Evolutionary conservation across 2,888 invertebrate species (phyloP).

Genomic region (Nemapogon koenigi): DNA sequence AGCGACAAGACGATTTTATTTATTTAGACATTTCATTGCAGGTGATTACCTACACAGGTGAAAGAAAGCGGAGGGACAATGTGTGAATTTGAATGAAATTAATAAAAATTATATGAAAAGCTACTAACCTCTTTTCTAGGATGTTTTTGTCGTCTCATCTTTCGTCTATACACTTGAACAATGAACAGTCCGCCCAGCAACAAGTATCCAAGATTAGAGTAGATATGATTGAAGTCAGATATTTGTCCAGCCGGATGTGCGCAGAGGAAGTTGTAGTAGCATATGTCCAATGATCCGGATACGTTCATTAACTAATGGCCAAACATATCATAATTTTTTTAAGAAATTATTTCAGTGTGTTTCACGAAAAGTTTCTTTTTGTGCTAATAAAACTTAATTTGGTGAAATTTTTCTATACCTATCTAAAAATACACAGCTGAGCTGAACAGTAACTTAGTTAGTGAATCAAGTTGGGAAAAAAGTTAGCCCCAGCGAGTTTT

Average conservation of each 20-base stretch:
- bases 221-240: conserved; percentile 88
- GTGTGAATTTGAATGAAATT: neutral
- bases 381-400: no score
- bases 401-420: no score
- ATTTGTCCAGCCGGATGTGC: conserved; percentile 78
- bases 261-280: conserved; percentile 92
- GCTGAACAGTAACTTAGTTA: no score
- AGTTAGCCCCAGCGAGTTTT: no score
- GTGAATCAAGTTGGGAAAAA: no score
- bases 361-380: no score
- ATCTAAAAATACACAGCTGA: no score
- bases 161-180: conserved; percentile 64
- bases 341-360: no score
- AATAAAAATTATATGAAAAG: neutral
- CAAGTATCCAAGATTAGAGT: conserved; percentile 85
- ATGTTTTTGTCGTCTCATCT: conserved; percentile 12
- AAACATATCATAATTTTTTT: no score
- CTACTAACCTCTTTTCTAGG: conserved; percentile 10
- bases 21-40: no score
- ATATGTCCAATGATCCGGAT: conserved; percentile 88
- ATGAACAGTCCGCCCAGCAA: conserved; percentile 81
- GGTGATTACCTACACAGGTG: no score
- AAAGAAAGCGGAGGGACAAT: neutral
- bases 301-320: conserved; percentile 64
- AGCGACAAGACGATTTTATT: no score